phyloP scores from a whole-genome alignment of 2,888 invertebrate genomes.

The Nomada lathburiana region DNA sequence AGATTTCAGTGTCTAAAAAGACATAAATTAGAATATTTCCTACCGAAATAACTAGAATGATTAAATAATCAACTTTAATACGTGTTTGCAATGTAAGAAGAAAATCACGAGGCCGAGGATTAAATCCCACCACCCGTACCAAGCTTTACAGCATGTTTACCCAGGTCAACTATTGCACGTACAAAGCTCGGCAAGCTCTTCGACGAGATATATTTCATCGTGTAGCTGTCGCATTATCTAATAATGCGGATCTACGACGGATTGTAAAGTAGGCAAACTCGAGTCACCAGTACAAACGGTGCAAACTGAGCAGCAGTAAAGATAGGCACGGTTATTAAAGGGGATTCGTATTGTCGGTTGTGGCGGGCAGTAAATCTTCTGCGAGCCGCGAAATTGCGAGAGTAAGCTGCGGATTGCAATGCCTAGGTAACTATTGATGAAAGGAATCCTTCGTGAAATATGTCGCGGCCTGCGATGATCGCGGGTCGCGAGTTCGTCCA shows the following conservation, averaged over 20 bases:
- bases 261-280: slow-evolving; percentile 63
- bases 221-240: slow-evolving; percentile 67
- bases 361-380: slow-evolving; percentile 60
- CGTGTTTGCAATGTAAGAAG: no score
- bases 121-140: background rate
- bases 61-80: no score
- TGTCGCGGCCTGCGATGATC: slow-evolving; percentile 44
- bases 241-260: slow-evolving; percentile 63
- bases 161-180: slow-evolving; percentile 18
- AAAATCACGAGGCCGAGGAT: no score
- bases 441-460: slow-evolving; percentile 61
- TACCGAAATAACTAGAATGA: no score
- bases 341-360: slow-evolving; percentile 67
- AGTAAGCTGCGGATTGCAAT: slow-evolving; percentile 60
- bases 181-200: slow-evolving; percentile 10
- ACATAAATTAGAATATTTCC: no score
- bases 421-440: slow-evolving; percentile 65
- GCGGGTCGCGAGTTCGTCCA: slow-evolving; percentile 1
- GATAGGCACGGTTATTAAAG: slow-evolving; percentile 64
- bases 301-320: slow-evolving; percentile 59
- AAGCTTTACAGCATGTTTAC: background rate
- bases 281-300: slow-evolving; percentile 63
- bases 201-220: slow-evolving; percentile 49
- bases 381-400: slow-evolving; percentile 61
- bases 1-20: no score